These are phyloP conservation scores for Astur gentilis DNA, from an alignment of 2,113 vertebrate species.

Conservation along the genomic window DNA sequence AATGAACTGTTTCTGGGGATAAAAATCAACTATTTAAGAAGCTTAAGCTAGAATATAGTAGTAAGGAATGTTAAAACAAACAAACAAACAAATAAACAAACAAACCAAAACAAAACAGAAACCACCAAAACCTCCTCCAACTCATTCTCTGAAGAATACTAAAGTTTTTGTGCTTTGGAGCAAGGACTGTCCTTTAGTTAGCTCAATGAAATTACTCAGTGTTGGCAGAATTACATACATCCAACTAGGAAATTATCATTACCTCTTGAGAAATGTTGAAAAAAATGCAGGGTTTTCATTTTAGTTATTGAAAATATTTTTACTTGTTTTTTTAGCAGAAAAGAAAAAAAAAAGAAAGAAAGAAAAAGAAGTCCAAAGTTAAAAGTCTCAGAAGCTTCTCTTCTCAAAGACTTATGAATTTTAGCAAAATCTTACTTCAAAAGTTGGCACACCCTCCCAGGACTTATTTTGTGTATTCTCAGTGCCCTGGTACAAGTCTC, in stretches of 20 bases:
- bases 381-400: background rate
- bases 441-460: background rate
- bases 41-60: background rate
- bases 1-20: background rate
- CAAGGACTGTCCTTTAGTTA: background rate
- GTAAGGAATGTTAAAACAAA: background rate
- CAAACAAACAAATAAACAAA: background rate
- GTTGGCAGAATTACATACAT: background rate
- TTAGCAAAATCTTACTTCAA: background rate
- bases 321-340: background rate
- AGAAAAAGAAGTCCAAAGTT: accelerated
- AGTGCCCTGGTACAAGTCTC: background rate
- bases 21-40: background rate
- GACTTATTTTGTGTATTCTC: background rate
- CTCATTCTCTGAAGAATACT: background rate
- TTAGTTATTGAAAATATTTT: background rate
- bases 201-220: background rate
- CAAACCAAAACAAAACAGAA: too few relatives aligned
- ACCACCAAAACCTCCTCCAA: background rate
- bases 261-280: background rate
- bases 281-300: background rate
- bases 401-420: background rate
- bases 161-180: background rate
- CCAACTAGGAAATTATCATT: background rate
- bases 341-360: too few relatives aligned